Conservation (phyloP, 2,888 invertebrate genomes). For the Seira musarum region DNA sequence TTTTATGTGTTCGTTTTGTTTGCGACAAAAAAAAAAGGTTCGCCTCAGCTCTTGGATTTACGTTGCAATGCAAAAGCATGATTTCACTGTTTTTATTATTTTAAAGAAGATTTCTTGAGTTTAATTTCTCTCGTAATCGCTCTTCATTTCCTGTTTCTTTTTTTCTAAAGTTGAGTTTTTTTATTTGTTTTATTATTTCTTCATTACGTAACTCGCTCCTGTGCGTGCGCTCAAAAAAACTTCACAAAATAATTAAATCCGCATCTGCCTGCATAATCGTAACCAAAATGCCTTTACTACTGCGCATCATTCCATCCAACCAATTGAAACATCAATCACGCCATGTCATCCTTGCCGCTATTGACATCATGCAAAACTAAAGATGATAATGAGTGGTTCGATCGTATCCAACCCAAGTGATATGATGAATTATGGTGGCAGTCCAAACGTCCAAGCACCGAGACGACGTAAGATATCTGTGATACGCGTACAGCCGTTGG, state of each 20-base stretch:
- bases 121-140: constrained; percentile 20
- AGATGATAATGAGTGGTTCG: constrained; percentile 26
- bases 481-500: constrained; percentile 40
- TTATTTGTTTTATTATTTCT: constrained; percentile 16
- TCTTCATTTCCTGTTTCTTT: constrained; percentile 5
- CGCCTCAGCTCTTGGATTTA: constrained; percentile 1
- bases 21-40: background rate
- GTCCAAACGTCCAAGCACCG: background rate
- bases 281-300: too few species aligned
- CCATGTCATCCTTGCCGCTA: too few species aligned
- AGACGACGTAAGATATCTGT: constrained; percentile 57
- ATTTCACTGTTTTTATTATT: constrained; percentile 20
- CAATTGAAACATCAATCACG: too few species aligned
- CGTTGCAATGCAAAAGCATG: constrained; percentile 34
- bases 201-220: background rate
- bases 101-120: constrained; percentile 53
- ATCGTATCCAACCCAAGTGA: constrained; percentile 17
- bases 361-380: constrained; percentile 13
- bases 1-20: background rate
- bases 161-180: constrained; percentile 23
- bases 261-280: background rate
- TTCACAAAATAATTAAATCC: background rate
- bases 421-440: background rate
- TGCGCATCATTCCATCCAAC: too few species aligned
- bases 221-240: background rate